Conservation (phyloP, 2,888 invertebrate species). For the Acanthosoma haemorrhoidale region DNA sequence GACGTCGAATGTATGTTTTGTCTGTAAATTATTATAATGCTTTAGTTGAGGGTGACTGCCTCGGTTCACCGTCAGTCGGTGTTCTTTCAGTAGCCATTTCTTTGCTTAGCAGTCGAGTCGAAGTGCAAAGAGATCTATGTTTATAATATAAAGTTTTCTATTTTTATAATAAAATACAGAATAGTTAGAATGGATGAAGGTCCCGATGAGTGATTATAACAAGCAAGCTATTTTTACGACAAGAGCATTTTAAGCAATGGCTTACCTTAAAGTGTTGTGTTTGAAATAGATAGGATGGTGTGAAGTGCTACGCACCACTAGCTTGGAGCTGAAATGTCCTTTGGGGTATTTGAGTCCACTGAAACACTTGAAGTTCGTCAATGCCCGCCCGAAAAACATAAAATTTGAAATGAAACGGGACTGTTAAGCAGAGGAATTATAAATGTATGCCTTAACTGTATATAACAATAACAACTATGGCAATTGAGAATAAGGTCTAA, state of each 20-base stretch:
- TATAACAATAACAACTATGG: background rate
- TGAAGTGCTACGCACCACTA: background rate
- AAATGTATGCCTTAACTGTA: background rate
- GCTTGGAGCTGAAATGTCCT: background rate
- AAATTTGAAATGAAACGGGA: constrained; percentile 30
- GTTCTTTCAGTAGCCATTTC: constrained; percentile 27
- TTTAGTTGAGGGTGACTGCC: no score
- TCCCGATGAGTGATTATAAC: background rate
- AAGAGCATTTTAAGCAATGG: background rate
- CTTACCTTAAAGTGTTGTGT: constrained; percentile 1
- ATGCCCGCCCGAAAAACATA: constrained; percentile 32
- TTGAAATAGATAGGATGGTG: background rate
- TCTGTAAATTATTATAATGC: no score
- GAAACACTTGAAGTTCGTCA: background rate
- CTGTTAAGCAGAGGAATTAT: no score
- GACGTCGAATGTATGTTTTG: no score
- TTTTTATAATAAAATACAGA: no score
- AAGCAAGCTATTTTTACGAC: no score
- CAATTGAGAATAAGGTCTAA: background rate
- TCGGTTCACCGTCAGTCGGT: background rate
- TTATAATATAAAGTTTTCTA: no score
- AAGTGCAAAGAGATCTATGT: background rate
- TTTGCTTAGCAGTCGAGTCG: background rate
- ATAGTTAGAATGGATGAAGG: no score
- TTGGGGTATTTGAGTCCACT: constrained; percentile 11